Conservation (phyloP, 2,888 invertebrate species). For the Ormyrus rosae region DNA sequence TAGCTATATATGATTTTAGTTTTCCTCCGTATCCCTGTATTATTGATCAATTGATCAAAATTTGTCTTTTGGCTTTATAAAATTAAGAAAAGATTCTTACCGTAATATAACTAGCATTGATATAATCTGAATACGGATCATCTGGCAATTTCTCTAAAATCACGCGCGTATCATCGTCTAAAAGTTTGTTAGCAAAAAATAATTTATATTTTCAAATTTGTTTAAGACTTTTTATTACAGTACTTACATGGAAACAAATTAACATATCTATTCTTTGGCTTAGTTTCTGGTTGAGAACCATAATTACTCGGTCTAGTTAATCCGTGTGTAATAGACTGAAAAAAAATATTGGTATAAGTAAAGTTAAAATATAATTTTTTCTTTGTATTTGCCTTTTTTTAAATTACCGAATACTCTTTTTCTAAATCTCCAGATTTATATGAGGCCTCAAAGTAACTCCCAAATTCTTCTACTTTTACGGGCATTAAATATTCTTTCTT, state of each 20-base stretch:
- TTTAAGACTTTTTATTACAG: neutral
- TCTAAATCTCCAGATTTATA: conserved; percentile 68
- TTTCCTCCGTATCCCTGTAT: conserved; percentile 61
- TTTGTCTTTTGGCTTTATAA: neutral
- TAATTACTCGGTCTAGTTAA: conserved; percentile 72
- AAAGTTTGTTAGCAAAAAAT: neutral
- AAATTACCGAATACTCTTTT: conserved; percentile 69
- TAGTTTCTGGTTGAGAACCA: conserved; percentile 74
- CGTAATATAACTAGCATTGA: conserved; percentile 78
- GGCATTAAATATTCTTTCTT: conserved; percentile 44
- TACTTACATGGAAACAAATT: conserved; percentile 76
- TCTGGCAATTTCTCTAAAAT: conserved; percentile 71
- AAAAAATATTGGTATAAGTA: no score
- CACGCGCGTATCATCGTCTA: conserved; percentile 78
- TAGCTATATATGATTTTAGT: conserved; percentile 70
- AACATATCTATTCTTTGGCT: conserved; percentile 76
- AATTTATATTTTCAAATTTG: neutral
- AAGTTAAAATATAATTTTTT: no score
- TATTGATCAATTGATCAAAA: conserved; percentile 15
- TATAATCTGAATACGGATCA: conserved; percentile 76
- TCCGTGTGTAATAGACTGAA: conserved; percentile 74
- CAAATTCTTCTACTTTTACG: conserved; percentile 71
- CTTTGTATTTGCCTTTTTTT: neutral
- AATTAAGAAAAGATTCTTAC: conserved; percentile 63
- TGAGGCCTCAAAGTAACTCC: conserved; percentile 71